Conservation (phyloP, 2,797 vertebrate genomes). For the Poliocrania exsul region DNA sequence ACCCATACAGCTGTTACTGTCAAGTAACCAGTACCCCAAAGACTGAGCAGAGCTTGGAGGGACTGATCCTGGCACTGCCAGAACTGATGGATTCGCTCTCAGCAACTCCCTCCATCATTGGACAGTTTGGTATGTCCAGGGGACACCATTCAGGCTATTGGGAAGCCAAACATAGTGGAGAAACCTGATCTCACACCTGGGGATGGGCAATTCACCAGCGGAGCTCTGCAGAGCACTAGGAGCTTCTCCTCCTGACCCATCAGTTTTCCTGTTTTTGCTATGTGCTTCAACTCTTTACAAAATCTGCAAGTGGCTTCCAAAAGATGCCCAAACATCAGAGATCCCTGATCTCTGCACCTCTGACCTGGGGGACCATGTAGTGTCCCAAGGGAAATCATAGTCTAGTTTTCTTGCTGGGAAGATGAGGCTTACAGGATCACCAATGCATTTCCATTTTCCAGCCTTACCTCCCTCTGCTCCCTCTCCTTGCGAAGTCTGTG, state of each 20-base stretch:
- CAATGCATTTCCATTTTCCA: accelerated
- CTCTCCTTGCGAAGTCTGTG: not conserved
- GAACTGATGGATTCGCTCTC: not conserved
- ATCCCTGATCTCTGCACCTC: not conserved
- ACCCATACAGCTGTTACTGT: not conserved
- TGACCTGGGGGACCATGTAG: accelerated
- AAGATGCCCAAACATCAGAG: not conserved
- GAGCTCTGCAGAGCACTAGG: not conserved
- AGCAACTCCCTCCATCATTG: not conserved
- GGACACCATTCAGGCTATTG: accelerated
- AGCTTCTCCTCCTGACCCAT: not conserved
- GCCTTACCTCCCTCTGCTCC: not conserved
- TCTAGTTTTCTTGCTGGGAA: not conserved
- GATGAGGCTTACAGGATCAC: not conserved
- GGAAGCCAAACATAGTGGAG: not conserved
- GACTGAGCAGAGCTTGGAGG: not conserved
- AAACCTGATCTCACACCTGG: not conserved
- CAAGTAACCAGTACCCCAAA: not conserved
- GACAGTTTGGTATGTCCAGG: not conserved
- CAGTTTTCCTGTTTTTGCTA: accelerated
- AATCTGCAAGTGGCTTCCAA: not conserved
- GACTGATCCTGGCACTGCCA: not conserved
- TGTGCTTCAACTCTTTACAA: not conserved
- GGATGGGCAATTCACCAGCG: not conserved
- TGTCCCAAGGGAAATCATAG: accelerated